These are phyloP conservation scores for Heliconius melpomene DNA, from an alignment of 1,140 invertebrate species.

Conservation along the genomic window DNA sequence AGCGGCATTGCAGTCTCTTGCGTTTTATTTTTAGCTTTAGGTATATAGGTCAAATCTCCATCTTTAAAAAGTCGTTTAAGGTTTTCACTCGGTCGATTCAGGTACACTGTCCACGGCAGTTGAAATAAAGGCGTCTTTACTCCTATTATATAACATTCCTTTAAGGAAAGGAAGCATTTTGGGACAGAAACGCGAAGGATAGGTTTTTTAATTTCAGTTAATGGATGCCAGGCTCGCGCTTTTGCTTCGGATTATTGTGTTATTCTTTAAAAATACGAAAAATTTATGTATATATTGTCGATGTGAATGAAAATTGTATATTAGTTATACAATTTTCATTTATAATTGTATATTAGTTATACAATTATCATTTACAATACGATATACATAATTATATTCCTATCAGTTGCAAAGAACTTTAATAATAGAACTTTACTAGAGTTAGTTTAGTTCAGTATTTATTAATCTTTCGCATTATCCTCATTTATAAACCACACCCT, in stretches of 20 bases:
- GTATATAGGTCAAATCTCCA: slow-evolving; percentile 35
- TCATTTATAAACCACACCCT: too few relatives aligned
- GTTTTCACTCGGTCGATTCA: slow-evolving; percentile 33
- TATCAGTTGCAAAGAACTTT: too few relatives aligned
- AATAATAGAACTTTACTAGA: too few relatives aligned
- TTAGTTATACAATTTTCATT: too few relatives aligned
- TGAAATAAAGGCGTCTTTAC: slow-evolving; percentile 30
- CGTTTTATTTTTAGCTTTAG: slow-evolving; percentile 25
- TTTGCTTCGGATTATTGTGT: not conserved
- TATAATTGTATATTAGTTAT: too few relatives aligned
- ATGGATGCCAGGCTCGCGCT: slow-evolving; percentile 4
- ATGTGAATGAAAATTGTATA: too few relatives aligned
- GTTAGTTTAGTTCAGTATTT: too few relatives aligned
- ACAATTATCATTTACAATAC: too few relatives aligned
- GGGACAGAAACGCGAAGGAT: slow-evolving; percentile 17
- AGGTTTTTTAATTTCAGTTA: slow-evolving; percentile 36
- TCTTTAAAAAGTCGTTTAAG: slow-evolving; percentile 32
- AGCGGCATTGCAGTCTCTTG: slow-evolving; percentile 1
- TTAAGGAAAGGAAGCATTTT: slow-evolving; percentile 24
- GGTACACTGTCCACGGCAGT: slow-evolving; percentile 16
- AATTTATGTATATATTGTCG: too few relatives aligned
- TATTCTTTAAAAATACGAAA: not conserved
- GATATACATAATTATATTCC: too few relatives aligned
- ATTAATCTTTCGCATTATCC: too few relatives aligned
- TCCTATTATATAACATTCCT: slow-evolving; percentile 20